Evolutionary conservation across 2,888 invertebrate genomes (phyloP).

Genomic region (Hesperia comma): DNA sequence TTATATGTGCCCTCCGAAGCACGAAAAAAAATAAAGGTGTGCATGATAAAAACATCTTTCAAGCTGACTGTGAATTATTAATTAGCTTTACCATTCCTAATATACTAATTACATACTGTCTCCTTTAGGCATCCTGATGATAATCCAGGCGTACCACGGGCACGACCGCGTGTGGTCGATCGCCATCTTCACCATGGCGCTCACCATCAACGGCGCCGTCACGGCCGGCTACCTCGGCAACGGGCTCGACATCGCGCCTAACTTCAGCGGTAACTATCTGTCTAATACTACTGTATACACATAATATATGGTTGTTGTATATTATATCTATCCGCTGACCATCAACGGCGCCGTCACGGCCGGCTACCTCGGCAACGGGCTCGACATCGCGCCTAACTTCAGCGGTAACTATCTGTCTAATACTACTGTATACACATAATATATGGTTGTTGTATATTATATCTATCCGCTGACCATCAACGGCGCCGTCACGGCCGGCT

Average conservation of each 20-base stretch:
- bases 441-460: background rate
- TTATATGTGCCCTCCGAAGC: no score
- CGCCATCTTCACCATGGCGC: constrained; percentile 89
- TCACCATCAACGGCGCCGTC: constrained; percentile 93
- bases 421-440: background rate
- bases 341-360: constrained; percentile 94
- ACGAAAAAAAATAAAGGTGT: no score
- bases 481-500: constrained; percentile 94
- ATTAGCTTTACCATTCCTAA: no score
- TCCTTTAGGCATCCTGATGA: constrained; percentile 85
- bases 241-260: constrained; percentile 94
- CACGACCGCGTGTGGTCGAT: constrained; percentile 89
- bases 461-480: constrained; percentile 88
- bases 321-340: constrained; percentile 82
- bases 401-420: constrained; percentile 82
- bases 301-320: background rate
- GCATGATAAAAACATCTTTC: no score
- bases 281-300: background rate
- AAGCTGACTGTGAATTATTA: background rate
- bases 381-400: constrained; percentile 95
- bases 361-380: constrained; percentile 92
- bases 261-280: constrained; percentile 88
- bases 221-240: constrained; percentile 94
- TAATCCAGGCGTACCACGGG: constrained; percentile 89
- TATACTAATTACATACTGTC: background rate